Base-by-base conservation (phyloP, 2,797 vertebrate genomes). In the Xenentodon cancila region DNA sequence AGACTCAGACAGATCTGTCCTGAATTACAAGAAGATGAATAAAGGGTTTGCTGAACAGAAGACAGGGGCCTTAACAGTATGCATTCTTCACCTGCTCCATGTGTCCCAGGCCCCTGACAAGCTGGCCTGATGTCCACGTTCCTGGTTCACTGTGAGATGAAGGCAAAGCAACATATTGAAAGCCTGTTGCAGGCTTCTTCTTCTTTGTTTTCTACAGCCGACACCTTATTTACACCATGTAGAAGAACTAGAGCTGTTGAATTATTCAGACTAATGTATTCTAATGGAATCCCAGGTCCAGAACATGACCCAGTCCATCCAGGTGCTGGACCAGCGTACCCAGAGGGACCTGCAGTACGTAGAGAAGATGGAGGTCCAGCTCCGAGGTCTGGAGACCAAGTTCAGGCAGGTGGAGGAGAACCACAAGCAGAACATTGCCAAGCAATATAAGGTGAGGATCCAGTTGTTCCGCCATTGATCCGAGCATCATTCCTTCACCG, bases 301-400 rank as follows among this genome's bases (percentile, higher is more conserved):
- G 88, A 99, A 99, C 92, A 99, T 99, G 97, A 98, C 97, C 71
- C 97, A 98, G 81, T 99, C 97, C 68, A 98, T 99, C 90, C 97
- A 98, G 84, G 97, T 99, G 59, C 89, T 99, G 94, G 97, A 99
- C 91, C 95, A 97, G 93, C 85, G 97, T 79, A 99, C 97, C 48
- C 97, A 98, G 87, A 94, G 97, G 66, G 97, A 99, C 88, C 88
- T 99, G 83, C 97, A 98, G 91, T 98, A 98, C 0, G 97, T 99
- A 63, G 97, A 98, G 92, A 97, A 97, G 92, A 99, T 99, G 97
- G 97, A 99, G 89, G 96, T 95, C 73, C 97, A 99, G 85, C 96
- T 99, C 87, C 95, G 95, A 37, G 97, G 97, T 25, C 91, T 99
- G 92, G 97, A 99, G 92, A 94, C 95, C 53, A 99, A 97, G 92